These are phyloP conservation scores for Cephonodes hylas DNA, from an alignment of 2,888 invertebrate species.

Conservation along the genomic window DNA sequence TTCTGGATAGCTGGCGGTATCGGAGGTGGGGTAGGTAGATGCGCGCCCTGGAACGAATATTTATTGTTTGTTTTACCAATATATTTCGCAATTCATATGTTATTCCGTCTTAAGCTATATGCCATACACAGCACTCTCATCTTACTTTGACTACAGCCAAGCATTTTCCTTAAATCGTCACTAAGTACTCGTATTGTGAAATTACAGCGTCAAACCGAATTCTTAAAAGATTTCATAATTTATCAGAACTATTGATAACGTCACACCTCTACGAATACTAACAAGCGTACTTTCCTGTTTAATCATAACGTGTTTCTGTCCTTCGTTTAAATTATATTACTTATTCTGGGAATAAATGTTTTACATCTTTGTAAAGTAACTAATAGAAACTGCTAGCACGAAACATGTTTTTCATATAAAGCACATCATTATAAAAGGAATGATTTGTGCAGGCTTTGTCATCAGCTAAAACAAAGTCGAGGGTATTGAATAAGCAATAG, in stretches of 20 bases:
- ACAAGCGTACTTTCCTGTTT: background rate
- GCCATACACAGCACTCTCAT: no score
- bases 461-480: background rate
- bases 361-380: background rate
- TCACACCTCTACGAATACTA: background rate
- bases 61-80: no score
- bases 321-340: background rate
- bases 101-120: no score
- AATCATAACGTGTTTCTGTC: background rate
- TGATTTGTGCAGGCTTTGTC: background rate
- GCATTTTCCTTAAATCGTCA: no score
- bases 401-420: background rate
- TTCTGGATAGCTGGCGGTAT: constrained; percentile 88
- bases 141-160: no score
- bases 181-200: no score
- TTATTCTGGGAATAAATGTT: background rate
- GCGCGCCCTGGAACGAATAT: constrained; percentile 81
- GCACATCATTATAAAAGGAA: background rate
- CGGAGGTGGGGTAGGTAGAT: constrained; percentile 89
- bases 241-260: background rate
- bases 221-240: background rate
- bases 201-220: background rate
- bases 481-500: background rate
- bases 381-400: background rate
- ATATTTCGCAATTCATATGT: no score